Evolutionary conservation across 2,888 invertebrate genomes (phyloP).

Genomic region (Tachina fera): DNA sequence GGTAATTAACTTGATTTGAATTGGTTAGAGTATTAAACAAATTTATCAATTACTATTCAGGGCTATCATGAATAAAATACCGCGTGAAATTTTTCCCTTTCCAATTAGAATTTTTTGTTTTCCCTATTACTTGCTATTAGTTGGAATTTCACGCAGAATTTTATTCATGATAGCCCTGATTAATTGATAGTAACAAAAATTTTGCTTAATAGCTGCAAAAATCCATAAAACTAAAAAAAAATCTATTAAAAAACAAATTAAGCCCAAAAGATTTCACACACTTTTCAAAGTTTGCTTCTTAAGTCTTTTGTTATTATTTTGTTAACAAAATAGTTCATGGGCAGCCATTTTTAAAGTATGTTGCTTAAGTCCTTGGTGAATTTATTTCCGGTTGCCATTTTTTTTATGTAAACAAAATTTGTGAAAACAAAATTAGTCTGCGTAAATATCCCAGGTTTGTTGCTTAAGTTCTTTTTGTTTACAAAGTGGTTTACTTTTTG

Average conservation of each 20-base stretch:
- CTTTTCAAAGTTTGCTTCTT: background rate
- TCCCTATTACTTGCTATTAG: too few species aligned
- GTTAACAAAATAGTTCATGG: too few species aligned
- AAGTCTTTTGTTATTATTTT: background rate
- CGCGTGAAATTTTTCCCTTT: too few species aligned
- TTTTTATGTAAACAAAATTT: too few species aligned
- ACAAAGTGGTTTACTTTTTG: background rate
- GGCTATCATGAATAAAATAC: too few species aligned
- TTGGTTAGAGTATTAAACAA: background rate
- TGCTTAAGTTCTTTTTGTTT: slow-evolving; percentile 37
- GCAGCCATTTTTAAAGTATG: background rate
- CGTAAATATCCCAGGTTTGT: background rate
- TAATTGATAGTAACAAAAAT: too few species aligned
- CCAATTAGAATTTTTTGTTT: too few species aligned
- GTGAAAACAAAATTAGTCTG: background rate
- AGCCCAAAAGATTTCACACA: background rate
- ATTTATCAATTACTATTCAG: background rate
- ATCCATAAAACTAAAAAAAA: background rate
- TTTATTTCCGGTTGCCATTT: background rate
- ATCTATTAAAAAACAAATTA: background rate
- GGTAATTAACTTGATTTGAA: background rate
- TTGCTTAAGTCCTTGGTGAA: slow-evolving; percentile 4
- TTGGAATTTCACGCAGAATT: too few species aligned
- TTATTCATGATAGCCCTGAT: too few species aligned
- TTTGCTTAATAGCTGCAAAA: background rate